Base-by-base conservation (phyloP, 2,113 vertebrate species). In the Siniperca knerii region DNA sequence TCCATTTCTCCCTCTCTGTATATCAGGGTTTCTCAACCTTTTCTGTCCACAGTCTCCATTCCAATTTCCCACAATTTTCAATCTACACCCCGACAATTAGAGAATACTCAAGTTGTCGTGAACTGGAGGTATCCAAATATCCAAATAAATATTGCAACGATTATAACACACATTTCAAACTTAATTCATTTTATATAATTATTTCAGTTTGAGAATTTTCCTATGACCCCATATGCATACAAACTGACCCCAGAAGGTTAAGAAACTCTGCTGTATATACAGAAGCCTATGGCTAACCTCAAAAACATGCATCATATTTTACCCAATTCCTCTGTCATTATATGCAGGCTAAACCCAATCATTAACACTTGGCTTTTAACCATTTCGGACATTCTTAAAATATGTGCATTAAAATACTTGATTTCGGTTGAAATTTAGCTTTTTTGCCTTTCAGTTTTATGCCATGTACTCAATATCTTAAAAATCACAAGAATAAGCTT, bases 241-340 rank as follows among this genome's bases (percentile, higher is more conserved):
- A 12, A 52, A 50, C 35, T 33, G 58, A 75, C 21, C 64, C 25
- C 12, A 77, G 52, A 77, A 68, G 60, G 33, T 75, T 55, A 78
- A 82, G 44, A 82, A 80, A 75, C 77, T 67, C 16, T 66, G n/a
- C 44, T 65, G 23, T 79, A 77, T 71, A 78, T 66, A 78, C 68
- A 62, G 52, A 52, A 82, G 54, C 18, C 18, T 52, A 21, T 70
- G 6, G 54, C 11, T 40, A 76, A 75, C 33, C 58, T 12, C 68
- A 69, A 29, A 87, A 75, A 84, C 83, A 86, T 86, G 78, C 83
- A 84, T 65, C 71, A 85, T 89, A 74, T 75, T 83, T 57, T 33
- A 40, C 18, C 58, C 40, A 71, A 8, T 44, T 72, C 40, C 16
- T 68, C 48, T 67, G 37, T 48, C 76, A 62, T 82, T 77, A 60